Evolutionary conservation across 2,888 invertebrate genomes (phyloP), one percentile per base, ranked within the genome.

Genomic region (Pseudolycoriella hygida): DNA sequence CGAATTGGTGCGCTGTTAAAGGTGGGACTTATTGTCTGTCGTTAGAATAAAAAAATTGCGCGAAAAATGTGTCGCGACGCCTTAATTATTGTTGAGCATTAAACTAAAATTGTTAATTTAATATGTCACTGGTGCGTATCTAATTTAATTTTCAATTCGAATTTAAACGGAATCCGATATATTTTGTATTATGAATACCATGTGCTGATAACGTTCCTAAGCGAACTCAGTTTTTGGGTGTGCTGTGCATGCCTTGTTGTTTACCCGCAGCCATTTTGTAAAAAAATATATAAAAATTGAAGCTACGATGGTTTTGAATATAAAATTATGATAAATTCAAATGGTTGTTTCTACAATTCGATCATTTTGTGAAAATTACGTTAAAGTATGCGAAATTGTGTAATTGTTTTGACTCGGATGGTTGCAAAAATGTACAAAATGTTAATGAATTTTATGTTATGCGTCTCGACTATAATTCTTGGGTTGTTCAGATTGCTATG

Each of bases 1-100:
- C 40, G 45, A 45, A 45, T 40, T 43, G 19, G 43, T 43, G 43
- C 38, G 43, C 38, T 43, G 43, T 43, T 43, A 43, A 34, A 43
- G 43, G 32, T 43, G 43, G 43, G 43, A 43, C 43, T 43, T 31
- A 25, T 25, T 43, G 32, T 32, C 34, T 19, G 34, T 43, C 32
- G n/a, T 18, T 8, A 42, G 15, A 17, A 17, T 17, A 17, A 20
- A 41, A n/a, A 41, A 41, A 41, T 41, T 41, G 41, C 41, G 41
- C 41, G 44, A 44, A 39, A 44, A 34, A 14, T 12, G 34, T 34
- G 34, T 14, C 34, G 34, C 34, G 34, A 34, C 34, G 34, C 34
- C 34, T 34, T 25, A 34, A 34, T 34, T 34, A 34, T 14, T 34
- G 34, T 34, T 25, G 25, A 25, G 25, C 25, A 25, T 25, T 4